Conservation (phyloP, 2,113 vertebrate species). For the Mastomys natalensis region DNA sequence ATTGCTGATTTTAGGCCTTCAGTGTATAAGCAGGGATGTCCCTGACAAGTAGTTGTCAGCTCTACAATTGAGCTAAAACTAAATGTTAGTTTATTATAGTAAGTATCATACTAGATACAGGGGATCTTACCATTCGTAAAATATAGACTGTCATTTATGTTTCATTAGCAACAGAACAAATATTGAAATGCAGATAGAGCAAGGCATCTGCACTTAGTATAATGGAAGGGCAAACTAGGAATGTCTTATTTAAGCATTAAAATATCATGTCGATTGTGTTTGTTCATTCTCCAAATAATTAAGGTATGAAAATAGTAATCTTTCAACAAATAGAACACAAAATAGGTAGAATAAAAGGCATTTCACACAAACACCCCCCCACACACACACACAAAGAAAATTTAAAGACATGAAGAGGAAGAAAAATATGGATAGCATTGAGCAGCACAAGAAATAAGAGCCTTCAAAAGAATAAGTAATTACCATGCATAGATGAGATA, state of each 20-base stretch:
- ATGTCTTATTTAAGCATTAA: not conserved
- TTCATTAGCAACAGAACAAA: constrained; percentile 23
- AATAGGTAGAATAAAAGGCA: not conserved
- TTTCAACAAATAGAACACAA: not conserved
- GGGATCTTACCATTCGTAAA: not conserved
- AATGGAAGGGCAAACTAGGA: not conserved
- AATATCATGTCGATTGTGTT: not conserved
- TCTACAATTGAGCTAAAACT: constrained; percentile 17
- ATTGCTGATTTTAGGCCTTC: no score
- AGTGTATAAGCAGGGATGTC: no score
- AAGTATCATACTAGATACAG: not conserved
- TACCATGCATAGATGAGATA: not conserved
- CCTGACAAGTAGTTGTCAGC: not conserved
- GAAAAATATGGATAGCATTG: not conserved
- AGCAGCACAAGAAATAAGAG: not conserved
- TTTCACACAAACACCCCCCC: not conserved
- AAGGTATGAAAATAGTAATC: not conserved
- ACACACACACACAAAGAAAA: not conserved
- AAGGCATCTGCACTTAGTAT: not conserved
- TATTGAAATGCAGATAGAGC: not conserved
- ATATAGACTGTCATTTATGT: not conserved
- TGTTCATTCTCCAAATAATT: not conserved
- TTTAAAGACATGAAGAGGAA: not conserved
- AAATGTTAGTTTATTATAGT: not conserved
- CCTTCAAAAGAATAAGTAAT: not conserved